Evolutionary conservation across 1,140 invertebrate species (phyloP), one percentile per base, ranked within the genome.

Genomic region (Mercenaria mercenaria): DNA sequence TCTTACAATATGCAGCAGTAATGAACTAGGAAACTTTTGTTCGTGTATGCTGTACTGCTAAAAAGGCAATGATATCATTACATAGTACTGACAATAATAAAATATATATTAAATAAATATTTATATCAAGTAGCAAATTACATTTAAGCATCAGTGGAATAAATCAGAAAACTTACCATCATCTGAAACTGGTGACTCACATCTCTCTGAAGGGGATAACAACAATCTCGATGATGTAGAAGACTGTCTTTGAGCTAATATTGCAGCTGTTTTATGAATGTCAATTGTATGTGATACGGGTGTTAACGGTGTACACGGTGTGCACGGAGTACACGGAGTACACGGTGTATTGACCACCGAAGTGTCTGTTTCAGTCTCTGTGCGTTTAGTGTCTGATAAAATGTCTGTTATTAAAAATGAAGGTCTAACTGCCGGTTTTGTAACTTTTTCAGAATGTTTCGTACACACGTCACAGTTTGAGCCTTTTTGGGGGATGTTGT

Each of bases 321-420:
- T 84, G 41, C 61, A 84, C 39, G 82, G 82, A 34, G 79, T 82
- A 82, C 50, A 82, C 59, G 84, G 84, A 3, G 85, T 64, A 15
- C 72, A 87, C 20, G 74, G 74, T 26, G 85, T 79, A 29, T 37
- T 77, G 34, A 32, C 50, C 34, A 87, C 85, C n/a, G 52, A 59
- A 32, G 64, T 72, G 76, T 87, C 76, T 47, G 34, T 64, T 8
- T 43, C n/a, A 32, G 67, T 52, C 13, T 85, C 47, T 59, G 39
- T 20, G 4, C 50, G 13, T 29, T 47, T 77, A 34, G 11, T 59
- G 52, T 76, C 29, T 61, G 72, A 79, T 64, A 87, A 59, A 59
- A 87, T 87, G 56, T 87, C 85, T 41, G 85, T 77, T n/a, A 87
- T 79, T 18, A 87, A 59, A 64, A 87, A 87, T 47, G 76, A 87